Evolutionary conservation across 37 sponge, comb jelly and placozoan species (phyloP), one percentile per base, ranked within the genome.

Genomic region (Axinella damicornis): DNA sequence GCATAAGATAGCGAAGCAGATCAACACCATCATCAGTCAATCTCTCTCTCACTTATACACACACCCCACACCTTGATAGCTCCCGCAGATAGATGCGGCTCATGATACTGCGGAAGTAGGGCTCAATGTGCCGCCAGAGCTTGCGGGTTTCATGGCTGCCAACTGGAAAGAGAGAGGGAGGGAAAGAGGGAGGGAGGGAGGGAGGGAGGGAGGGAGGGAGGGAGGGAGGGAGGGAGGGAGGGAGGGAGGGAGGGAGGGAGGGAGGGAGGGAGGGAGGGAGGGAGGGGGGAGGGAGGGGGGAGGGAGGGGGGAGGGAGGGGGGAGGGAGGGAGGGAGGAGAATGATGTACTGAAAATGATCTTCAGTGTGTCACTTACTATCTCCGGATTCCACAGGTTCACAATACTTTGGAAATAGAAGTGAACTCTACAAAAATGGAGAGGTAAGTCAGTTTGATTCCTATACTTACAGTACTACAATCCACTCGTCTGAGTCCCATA

Each of bases 51-150:
- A 13, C 11, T 32, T 35, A 36, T n/a, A n/a, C n/a, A n/a, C n/a
- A n/a, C 69, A n/a, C 28, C 16, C 69, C 72, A 31, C 27, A 53
- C 56, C 22, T 52, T 56, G 56, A 53, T 62, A 74, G 5, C 25
- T 91, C 87, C 0, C 82, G 63, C 41, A 91, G 76, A 17, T 73
- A 82, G 46, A 91, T 38, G 35, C 74, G 69, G 36, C 79, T 79
- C 83, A 91, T 81, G 16, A 77, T 20, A 19, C 52, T 32, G 15
- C 74, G 81, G 40, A 86, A 82, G 78, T 38, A 38, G 2, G 92
- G 92, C 57, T 82, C 72, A 57, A 86, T 82, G 65, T 86, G 80
- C 5, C 59, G 52, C 92, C 92, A 91, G 25, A 91, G 74, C 28
- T 69, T 76, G n/a, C 73, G 37, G 15, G 79, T 82, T 41, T 85